These are phyloP conservation scores for Rhabdomys pumilio DNA, from an alignment of 2,797 vertebrate genomes.

Conservation along the genomic window DNA sequence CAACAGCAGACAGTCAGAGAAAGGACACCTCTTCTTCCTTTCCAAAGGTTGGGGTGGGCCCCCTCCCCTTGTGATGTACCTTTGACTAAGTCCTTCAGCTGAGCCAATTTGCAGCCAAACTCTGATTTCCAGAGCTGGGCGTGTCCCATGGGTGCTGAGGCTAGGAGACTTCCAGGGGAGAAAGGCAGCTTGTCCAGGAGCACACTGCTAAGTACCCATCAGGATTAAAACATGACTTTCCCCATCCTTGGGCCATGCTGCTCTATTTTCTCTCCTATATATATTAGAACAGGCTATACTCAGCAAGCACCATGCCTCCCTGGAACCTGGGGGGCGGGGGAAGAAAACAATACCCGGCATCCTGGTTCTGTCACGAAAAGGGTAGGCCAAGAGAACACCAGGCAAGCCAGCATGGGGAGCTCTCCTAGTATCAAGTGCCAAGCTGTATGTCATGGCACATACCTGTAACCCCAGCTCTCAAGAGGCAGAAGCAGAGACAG, in stretches of 20 bases:
- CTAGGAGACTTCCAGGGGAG: slow-evolving; percentile 46
- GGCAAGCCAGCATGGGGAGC: background rate
- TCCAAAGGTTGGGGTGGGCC: background rate
- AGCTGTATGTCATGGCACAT: background rate
- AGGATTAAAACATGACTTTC: background rate
- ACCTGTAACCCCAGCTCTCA: background rate
- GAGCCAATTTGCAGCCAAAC: background rate
- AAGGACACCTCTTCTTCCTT: background rate
- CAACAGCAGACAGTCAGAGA: background rate
- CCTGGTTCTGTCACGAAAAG: background rate
- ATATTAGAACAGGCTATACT: background rate
- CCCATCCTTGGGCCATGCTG: background rate
- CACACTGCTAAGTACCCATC: background rate
- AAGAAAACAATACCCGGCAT: background rate
- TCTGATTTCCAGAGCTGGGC: background rate
- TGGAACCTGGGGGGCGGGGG: background rate
- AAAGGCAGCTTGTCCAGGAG: background rate
- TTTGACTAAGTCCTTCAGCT: slow-evolving; percentile 33
- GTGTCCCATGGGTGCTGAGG: background rate
- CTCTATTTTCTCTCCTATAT: background rate
- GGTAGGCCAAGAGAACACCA: background rate
- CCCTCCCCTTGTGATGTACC: background rate
- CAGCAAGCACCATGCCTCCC: background rate
- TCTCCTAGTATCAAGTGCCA: background rate
- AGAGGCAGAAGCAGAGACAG: background rate